A percentile compares a stretch with the other conserved stretches of the same genome.
phyloP scores from a whole-genome alignment of 2,888 invertebrate species.

The Leptothorax acervorum region DNA sequence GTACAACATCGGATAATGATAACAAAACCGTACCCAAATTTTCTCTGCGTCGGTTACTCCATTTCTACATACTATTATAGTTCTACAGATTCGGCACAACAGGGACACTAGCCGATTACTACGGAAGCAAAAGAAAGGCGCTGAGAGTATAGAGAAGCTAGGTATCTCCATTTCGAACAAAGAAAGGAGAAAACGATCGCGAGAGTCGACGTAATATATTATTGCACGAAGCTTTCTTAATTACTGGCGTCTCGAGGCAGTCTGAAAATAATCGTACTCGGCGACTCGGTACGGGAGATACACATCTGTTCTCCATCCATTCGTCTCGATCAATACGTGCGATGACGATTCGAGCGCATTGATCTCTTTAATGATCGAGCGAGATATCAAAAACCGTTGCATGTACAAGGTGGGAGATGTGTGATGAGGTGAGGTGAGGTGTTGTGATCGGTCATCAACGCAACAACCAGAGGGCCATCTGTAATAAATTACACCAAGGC shows the following conservation, averaged over 20 bases:
- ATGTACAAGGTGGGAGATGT: constrained; percentile 39
- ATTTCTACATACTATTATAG: constrained; percentile 1
- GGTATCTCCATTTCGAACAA: background rate
- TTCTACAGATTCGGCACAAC: background rate
- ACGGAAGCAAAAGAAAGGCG: background rate
- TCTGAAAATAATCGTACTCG: constrained; percentile 71
- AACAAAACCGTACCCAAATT: constrained; percentile 63
- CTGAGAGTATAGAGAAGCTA: background rate
- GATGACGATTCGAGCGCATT: background rate
- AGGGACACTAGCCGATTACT: constrained; percentile 12
- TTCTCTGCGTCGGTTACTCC: constrained; percentile 45
- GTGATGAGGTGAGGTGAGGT: constrained; percentile 49
- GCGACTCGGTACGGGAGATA: constrained; percentile 1
- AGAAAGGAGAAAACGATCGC: background rate
- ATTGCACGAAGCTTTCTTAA: constrained; percentile 20
- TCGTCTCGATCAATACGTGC: constrained; percentile 22
- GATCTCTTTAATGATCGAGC: constrained; percentile 13
- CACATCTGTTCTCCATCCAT: constrained; percentile 5
- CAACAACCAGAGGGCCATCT: constrained; percentile 79
- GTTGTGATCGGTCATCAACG: constrained; percentile 72
- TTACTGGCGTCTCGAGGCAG: constrained; percentile 69
- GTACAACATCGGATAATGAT: constrained; percentile 68
- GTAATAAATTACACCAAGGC: constrained; percentile 84
- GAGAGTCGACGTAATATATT: background rate
- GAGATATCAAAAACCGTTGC: constrained; percentile 13